Evolutionary conservation across 2,797 vertebrate species (phyloP).

Genomic region (Malacoctenus gilli): DNA sequence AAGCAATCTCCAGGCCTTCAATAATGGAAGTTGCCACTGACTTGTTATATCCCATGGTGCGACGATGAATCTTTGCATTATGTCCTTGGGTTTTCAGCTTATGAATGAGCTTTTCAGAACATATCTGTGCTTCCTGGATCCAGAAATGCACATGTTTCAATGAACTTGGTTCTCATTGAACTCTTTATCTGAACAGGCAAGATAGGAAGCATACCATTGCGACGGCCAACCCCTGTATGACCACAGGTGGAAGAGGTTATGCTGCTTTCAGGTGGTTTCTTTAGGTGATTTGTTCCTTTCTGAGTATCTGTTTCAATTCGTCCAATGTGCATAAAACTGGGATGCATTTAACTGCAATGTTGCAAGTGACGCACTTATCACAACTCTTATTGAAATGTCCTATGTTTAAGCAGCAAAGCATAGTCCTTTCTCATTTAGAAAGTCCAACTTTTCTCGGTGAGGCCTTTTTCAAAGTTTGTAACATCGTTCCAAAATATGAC

Average conservation of each 20-base stretch:
- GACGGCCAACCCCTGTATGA: constrained; percentile 1
- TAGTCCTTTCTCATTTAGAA: no score
- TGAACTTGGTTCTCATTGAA: not conserved
- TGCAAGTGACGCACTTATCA: no score
- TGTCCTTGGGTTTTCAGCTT: not conserved
- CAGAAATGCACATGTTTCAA: not conserved
- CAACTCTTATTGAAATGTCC: no score
- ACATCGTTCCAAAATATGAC: no score
- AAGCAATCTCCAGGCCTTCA: not conserved
- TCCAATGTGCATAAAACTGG: no score
- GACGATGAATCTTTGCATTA: not conserved
- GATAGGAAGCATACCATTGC: not conserved
- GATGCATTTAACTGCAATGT: no score
- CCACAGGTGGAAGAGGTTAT: not conserved
- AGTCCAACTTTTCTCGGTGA: no score
- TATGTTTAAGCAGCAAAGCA: no score
- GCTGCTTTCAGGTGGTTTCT: not conserved
- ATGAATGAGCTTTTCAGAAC: not conserved
- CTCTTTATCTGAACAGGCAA: constrained; percentile 9
- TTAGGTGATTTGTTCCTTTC: no score
- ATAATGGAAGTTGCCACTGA: not conserved
- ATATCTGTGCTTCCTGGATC: not conserved
- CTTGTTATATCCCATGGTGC: not conserved
- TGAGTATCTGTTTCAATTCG: no score
- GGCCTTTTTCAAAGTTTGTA: no score